Evolutionary conservation across 2,888 invertebrate genomes (phyloP).

Genomic region (Pilophorus perplexus): DNA sequence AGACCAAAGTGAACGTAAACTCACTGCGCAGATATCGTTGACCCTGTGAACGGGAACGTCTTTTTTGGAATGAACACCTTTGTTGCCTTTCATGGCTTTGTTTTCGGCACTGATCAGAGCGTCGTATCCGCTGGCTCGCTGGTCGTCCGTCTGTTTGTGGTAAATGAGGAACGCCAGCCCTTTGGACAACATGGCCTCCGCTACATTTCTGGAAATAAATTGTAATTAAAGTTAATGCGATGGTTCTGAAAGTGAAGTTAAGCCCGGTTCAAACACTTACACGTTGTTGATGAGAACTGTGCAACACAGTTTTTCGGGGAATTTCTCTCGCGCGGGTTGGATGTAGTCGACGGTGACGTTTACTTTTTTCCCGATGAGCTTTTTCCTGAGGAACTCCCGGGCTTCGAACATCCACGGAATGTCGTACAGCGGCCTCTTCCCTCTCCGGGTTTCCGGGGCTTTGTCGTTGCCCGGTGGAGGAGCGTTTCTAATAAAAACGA

Average conservation of each 20-base stretch:
- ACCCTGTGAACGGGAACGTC: conserved; percentile 78
- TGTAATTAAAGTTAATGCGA: no score
- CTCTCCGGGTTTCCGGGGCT: conserved; percentile 7
- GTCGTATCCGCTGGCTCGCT: conserved; percentile 90
- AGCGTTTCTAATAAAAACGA: conserved; percentile 1
- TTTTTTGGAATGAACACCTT: conserved; percentile 84
- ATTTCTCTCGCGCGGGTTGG: conserved; percentile 89
- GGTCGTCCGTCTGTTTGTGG: conserved; percentile 93
- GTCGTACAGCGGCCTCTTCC: conserved; percentile 79
- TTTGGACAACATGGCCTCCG: conserved; percentile 87
- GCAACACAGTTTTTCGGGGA: conserved; percentile 93
- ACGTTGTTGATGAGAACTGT: conserved; percentile 81
- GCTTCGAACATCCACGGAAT: conserved; percentile 99
- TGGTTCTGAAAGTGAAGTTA: no score
- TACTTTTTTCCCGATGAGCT: conserved; percentile 91
- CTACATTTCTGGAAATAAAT: conserved; percentile 80
- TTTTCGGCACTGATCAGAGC: conserved; percentile 87
- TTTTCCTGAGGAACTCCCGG: conserved; percentile 92
- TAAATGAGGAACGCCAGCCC: conserved; percentile 90
- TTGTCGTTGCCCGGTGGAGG: conserved; percentile 25
- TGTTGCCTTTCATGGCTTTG: conserved; percentile 81
- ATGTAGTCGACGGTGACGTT: conserved; percentile 92
- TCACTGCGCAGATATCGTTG: conserved; percentile 72
- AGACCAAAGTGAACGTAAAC: background rate
- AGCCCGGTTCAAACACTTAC: conserved; percentile 54